Percentiles rank a stretch among this genome's conserved stretches.
These are phyloP conservation scores for Vireo griseus DNA, from an alignment of 2,797 vertebrate species.

Conservation along the genomic window DNA sequence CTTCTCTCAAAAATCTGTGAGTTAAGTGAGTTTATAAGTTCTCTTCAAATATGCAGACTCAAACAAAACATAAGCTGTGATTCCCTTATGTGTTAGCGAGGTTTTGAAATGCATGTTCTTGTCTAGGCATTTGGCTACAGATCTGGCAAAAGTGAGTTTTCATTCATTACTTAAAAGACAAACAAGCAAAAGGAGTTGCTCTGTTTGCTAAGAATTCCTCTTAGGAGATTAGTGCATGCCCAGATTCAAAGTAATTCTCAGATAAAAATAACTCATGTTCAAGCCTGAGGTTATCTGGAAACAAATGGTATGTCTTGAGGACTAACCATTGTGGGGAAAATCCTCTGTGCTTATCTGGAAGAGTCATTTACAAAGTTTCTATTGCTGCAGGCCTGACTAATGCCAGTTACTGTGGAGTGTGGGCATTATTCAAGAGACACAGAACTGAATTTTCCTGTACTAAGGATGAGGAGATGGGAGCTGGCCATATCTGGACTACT, in stretches of 20 bases:
- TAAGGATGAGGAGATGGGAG: background rate
- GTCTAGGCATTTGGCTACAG: background rate
- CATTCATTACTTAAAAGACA: background rate
- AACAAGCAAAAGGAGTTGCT: background rate
- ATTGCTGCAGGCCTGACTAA: background rate
- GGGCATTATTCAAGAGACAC: background rate
- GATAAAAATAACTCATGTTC: background rate
- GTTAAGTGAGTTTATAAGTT: slow-evolving; percentile 52
- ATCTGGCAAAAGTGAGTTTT: background rate
- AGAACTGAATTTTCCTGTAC: background rate
- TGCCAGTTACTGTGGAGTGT: accelerated
- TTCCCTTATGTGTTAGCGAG: background rate
- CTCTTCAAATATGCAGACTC: slow-evolving; percentile 27
- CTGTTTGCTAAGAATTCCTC: background rate
- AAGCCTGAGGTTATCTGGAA: background rate
- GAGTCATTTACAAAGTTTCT: background rate
- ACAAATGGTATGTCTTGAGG: background rate
- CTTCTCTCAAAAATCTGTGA: slow-evolving; percentile 53
- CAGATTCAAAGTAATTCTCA: background rate
- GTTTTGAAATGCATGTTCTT: background rate
- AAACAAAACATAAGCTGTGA: background rate
- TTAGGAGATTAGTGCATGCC: background rate
- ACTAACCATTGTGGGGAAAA: background rate
- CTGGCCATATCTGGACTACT: background rate
- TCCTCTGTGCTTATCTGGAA: background rate